A percentile compares a stretch with the other conserved stretches of the same genome.
These are phyloP conservation scores for Sisyra nigra DNA, from an alignment of 2,888 invertebrate species.

Conservation along the genomic window DNA sequence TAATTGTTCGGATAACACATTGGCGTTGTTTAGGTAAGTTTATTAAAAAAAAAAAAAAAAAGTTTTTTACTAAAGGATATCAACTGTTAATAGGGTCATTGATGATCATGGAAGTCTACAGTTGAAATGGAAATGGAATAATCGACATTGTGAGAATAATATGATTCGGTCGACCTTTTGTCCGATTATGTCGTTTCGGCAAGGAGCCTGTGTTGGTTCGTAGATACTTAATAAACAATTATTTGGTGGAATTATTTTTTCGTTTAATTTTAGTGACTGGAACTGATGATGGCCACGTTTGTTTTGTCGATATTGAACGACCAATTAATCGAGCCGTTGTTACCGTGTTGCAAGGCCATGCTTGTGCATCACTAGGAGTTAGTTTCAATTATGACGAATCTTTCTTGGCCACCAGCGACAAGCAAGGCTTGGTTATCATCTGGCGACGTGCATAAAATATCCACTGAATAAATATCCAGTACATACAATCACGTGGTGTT, in stretches of 20 bases:
- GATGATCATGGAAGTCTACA: constrained; percentile 49
- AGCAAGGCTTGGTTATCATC: constrained; percentile 60
- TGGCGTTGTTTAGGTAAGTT: constrained; percentile 40
- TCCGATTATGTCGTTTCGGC: constrained; percentile 68
- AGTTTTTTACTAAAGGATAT: too few species aligned
- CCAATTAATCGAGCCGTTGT: constrained; percentile 35
- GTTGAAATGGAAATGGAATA: constrained; percentile 47
- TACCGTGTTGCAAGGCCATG: constrained; percentile 53
- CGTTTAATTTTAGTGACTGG: constrained; percentile 58
- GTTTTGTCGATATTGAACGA: constrained; percentile 59
- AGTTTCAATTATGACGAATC: constrained; percentile 82
- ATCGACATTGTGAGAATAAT: constrained; percentile 36
- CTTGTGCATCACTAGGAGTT: constrained; percentile 66
- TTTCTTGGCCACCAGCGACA: constrained; percentile 68
- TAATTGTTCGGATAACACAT: constrained; percentile 58
- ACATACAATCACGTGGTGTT: too few species aligned
- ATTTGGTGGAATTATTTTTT: neutral
- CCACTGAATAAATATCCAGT: too few species aligned
- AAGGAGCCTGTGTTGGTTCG: constrained; percentile 60
- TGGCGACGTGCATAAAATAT: constrained; percentile 40
- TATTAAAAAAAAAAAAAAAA: neutral
- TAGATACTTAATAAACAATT: constrained; percentile 3
- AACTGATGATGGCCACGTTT: constrained; percentile 63
- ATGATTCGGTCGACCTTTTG: constrained; percentile 65
- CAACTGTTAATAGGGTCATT: constrained; percentile 45